Evolutionary conservation across 2,888 invertebrate species (phyloP).

Genomic region (Philonicus albiceps): DNA sequence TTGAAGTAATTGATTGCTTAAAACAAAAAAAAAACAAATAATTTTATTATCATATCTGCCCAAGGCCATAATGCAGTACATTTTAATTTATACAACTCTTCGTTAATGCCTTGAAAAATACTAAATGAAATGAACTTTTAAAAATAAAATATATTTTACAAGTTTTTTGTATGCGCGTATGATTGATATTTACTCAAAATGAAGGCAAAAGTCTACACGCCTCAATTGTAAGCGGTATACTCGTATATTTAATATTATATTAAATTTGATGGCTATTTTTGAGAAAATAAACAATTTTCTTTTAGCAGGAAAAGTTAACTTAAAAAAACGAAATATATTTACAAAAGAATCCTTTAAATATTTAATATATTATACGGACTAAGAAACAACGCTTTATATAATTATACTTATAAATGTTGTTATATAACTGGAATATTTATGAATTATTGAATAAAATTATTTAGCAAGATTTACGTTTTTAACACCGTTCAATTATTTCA

Average conservation of each 20-base stretch:
- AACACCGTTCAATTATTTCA: not conserved
- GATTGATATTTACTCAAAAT: not conserved
- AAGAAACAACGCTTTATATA: conserved; percentile 6
- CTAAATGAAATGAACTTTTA: not conserved
- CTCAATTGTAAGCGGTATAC: not conserved
- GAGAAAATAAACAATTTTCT: not conserved
- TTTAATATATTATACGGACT: not conserved
- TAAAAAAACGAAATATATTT: not conserved
- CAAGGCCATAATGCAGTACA: not conserved
- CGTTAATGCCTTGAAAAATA: not conserved
- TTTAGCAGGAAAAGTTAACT: not conserved
- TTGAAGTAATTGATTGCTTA: not conserved
- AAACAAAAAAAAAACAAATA: not conserved
- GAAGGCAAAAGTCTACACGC: not conserved
- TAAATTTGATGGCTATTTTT: not conserved
- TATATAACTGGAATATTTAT: conserved; percentile 12
- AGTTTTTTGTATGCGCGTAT: not conserved
- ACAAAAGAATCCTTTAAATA: not conserved
- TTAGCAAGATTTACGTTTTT: not conserved
- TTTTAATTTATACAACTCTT: not conserved
- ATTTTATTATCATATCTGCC: not conserved
- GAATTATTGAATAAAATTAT: not conserved
- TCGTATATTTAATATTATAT: not conserved
- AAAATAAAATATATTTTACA: not conserved
- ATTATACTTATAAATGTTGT: conserved; percentile 15